Conservation (phyloP, 2,888 invertebrate species). For the Bellardia pandia region DNA sequence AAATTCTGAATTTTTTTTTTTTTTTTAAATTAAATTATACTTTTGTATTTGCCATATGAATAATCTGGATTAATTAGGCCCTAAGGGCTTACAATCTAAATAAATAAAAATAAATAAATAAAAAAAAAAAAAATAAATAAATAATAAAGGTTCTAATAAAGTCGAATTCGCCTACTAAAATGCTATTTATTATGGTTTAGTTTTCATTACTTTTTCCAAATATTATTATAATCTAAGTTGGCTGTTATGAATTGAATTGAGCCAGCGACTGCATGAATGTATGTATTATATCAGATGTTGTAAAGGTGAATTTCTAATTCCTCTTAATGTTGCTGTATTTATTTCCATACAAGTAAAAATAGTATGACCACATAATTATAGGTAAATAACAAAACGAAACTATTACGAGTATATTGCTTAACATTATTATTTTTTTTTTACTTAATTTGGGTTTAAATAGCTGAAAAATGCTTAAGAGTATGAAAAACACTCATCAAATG, state of each 20-base stretch:
- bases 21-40: too few relatives aligned
- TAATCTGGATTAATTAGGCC: too few relatives aligned
- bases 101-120: too few relatives aligned
- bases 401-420: slow-evolving; percentile 51
- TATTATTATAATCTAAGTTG: slow-evolving; percentile 35
- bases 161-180: too few relatives aligned
- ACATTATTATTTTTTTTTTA: slow-evolving; percentile 31
- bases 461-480: slow-evolving; percentile 70
- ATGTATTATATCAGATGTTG: background rate
- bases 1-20: too few relatives aligned
- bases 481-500: slow-evolving; percentile 75
- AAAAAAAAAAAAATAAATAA: too few relatives aligned
- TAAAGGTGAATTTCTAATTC: slow-evolving; percentile 17
- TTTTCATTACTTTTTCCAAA: slow-evolving; percentile 25
- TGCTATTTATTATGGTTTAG: too few relatives aligned
- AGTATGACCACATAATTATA: slow-evolving; percentile 68
- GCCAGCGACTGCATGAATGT: background rate
- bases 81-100: too few relatives aligned
- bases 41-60: too few relatives aligned
- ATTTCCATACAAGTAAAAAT: background rate
- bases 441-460: slow-evolving; percentile 66
- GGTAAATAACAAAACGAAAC: slow-evolving; percentile 57
- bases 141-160: too few relatives aligned
- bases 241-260: background rate
- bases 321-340: slow-evolving; percentile 2